Percentiles rank a stretch among this genome's conserved stretches.
phyloP scores from a whole-genome alignment of 2,888 invertebrate genomes.

The Athalia rosae region DNA sequence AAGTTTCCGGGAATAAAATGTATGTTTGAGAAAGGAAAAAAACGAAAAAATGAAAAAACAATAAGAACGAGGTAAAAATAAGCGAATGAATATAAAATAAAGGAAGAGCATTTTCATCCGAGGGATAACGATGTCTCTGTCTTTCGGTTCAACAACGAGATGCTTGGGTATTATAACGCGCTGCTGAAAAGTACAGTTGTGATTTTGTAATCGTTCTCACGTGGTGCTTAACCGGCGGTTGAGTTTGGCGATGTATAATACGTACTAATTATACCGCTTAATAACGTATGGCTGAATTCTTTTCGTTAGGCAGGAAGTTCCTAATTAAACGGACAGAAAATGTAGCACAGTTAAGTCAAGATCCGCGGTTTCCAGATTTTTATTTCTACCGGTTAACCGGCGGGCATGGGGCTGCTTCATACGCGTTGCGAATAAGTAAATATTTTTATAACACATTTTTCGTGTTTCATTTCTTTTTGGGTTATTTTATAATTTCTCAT shows the following conservation, averaged over 20 bases:
- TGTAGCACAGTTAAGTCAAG: conserved; percentile 42
- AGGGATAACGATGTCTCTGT: not conserved
- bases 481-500: conserved; percentile 14
- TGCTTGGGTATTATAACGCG: not conserved
- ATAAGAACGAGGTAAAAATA: not conserved
- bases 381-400: conserved; percentile 37
- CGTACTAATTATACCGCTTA: conserved; percentile 46
- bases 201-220: conserved; percentile 41
- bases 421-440: conserved; percentile 58
- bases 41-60: too few relatives aligned
- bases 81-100: not conserved
- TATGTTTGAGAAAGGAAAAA: not conserved
- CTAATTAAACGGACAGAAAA: conserved; percentile 43
- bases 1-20: conserved; percentile 17
- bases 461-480: too few relatives aligned
- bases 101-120: conserved; percentile 17
- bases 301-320: conserved; percentile 45
- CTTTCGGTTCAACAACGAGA: not conserved
- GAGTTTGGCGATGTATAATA: conserved; percentile 45
- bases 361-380: conserved; percentile 45
- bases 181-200: conserved; percentile 23
- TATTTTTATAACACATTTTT: conserved; percentile 4
- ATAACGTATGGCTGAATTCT: conserved; percentile 46
- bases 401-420: conserved; percentile 57
- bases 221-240: conserved; percentile 28